Conservation (phyloP, 2,888 invertebrate genomes). For the Lamproptera curius region DNA sequence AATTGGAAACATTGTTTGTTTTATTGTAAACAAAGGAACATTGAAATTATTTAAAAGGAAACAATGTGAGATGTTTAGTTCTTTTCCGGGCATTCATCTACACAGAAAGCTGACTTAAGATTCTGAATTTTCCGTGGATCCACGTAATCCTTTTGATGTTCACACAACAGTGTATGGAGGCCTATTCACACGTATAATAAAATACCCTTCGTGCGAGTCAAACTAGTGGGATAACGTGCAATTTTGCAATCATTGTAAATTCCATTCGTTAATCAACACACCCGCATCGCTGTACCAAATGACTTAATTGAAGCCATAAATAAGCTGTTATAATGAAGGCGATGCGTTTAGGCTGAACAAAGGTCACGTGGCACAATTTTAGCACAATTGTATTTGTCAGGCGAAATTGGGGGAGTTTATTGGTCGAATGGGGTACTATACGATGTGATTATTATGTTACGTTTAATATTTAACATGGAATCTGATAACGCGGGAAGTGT, state of each 20-base stretch:
- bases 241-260: slow-evolving; percentile 22
- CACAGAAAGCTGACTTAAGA: too few relatives aligned
- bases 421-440: slow-evolving; percentile 50
- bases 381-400: slow-evolving; percentile 62
- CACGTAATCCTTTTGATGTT: too few relatives aligned
- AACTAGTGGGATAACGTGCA: slow-evolving; percentile 21
- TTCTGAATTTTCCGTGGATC: too few relatives aligned
- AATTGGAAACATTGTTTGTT: too few relatives aligned
- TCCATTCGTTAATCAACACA: slow-evolving; percentile 34
- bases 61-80: too few relatives aligned
- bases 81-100: too few relatives aligned
- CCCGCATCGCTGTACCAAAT: slow-evolving; percentile 64
- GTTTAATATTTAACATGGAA: slow-evolving; percentile 46
- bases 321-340: slow-evolving; percentile 58
- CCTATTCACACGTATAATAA: slow-evolving; percentile 6
- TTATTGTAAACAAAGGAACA: too few relatives aligned
- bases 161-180: too few relatives aligned
- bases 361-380: slow-evolving; percentile 70
- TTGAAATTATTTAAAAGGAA: too few relatives aligned
- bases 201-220: slow-evolving; percentile 14
- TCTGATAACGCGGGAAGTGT: slow-evolving; percentile 27
- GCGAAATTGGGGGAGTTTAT: slow-evolving; percentile 50
- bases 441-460: slow-evolving; percentile 66
- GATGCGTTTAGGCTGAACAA: slow-evolving; percentile 64
- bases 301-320: slow-evolving; percentile 68